These are phyloP conservation scores for Prorops nasuta DNA, from an alignment of 1,140 invertebrate genomes.

Conservation along the genomic window DNA sequence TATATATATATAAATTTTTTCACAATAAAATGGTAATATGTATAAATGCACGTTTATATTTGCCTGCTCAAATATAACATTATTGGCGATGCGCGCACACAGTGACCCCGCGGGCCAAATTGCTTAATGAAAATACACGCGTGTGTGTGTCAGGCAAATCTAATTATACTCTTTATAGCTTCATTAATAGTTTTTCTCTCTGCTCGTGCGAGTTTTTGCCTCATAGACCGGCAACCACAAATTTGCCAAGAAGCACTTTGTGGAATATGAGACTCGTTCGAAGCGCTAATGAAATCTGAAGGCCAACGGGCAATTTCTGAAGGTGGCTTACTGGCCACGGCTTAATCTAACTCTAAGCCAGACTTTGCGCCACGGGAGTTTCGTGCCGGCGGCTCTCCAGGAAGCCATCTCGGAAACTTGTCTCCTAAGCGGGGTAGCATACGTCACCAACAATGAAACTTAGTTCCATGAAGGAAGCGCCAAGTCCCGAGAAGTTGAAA, in stretches of 20 bases:
- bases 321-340: slow-evolving; percentile 50
- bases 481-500: slow-evolving; percentile 35
- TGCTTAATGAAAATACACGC: no score
- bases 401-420: slow-evolving; percentile 46
- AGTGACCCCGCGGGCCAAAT: no score
- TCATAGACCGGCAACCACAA: slow-evolving; percentile 21
- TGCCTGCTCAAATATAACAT: no score
- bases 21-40: no score
- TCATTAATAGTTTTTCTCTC: no score
- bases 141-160: no score
- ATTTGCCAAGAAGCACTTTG: slow-evolving; percentile 41
- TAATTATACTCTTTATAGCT: no score
- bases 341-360: slow-evolving; percentile 50
- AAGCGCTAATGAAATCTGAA: slow-evolving; percentile 54
- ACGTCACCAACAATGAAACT: slow-evolving; percentile 51
- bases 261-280: slow-evolving; percentile 44
- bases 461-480: slow-evolving; percentile 47
- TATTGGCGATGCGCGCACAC: no score
- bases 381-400: slow-evolving; percentile 36
- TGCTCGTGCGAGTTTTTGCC: no score
- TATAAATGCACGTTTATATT: no score
- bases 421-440: slow-evolving; percentile 44
- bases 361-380: slow-evolving; percentile 48
- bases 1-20: no score
- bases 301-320: slow-evolving; percentile 50